phyloP scores from a whole-genome alignment of 2,888 invertebrate genomes.

The Eristalis tenax region DNA sequence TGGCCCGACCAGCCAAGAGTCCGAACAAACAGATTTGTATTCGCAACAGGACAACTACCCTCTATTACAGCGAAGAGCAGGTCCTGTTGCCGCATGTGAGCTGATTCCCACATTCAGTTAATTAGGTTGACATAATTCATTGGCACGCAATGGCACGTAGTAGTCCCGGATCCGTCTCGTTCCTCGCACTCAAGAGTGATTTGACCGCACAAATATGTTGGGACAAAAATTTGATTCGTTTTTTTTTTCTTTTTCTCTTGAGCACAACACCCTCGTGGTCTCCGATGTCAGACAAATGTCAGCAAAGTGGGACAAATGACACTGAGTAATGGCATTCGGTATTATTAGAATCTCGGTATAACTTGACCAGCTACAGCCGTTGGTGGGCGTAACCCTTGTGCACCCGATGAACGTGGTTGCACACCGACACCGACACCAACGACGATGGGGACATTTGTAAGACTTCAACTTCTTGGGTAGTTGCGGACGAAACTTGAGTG shows the following conservation, averaged over 20 bases:
- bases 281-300: conserved; percentile 56
- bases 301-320: conserved; percentile 32
- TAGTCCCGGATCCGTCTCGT: not conserved
- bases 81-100: conserved; percentile 2
- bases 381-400: not conserved
- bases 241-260: not conserved
- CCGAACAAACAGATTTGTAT: conserved; percentile 54
- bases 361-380: conserved; percentile 30
- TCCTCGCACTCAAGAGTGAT: conserved; percentile 3
- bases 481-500: not conserved
- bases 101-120: conserved; percentile 34
- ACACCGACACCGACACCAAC: too few species aligned
- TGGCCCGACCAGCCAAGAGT: conserved; percentile 41
- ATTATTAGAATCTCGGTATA: conserved; percentile 46
- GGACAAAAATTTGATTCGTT: not conserved
- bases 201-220: conserved; percentile 26
- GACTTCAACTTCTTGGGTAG: conserved; percentile 18
- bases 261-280: not conserved
- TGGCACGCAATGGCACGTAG: conserved; percentile 28
- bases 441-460: conserved; percentile 7
- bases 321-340: conserved; percentile 54
- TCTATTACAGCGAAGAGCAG: conserved; percentile 3
- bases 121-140: conserved; percentile 65
- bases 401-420: not conserved
- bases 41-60: conserved; percentile 14